Conservation (phyloP, 1,140 invertebrate genomes). For the Tetragnatha versicolor region DNA sequence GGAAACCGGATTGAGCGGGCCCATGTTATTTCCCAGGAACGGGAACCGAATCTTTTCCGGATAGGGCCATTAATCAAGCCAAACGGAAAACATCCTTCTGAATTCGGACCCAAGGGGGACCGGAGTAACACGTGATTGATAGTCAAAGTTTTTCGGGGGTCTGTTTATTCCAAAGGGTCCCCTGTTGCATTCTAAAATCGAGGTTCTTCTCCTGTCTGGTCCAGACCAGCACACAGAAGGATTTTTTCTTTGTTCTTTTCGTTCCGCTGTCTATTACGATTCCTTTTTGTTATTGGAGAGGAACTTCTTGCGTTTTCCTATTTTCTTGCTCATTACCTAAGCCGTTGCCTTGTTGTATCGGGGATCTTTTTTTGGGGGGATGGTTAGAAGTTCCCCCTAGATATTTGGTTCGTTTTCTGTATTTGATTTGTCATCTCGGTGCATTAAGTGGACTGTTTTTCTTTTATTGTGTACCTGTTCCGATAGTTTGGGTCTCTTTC, state of each 20-base stretch:
- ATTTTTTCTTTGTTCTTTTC: conserved; percentile 41
- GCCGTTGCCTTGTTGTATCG: conserved; percentile 41
- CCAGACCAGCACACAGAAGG: background rate
- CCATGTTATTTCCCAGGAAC: no score
- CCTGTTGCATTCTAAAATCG: conserved; percentile 54
- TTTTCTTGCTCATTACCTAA: conserved; percentile 52
- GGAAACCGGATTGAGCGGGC: no score
- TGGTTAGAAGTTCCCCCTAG: no score
- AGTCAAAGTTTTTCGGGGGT: conserved; percentile 53
- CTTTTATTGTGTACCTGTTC: no score
- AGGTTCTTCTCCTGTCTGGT: background rate
- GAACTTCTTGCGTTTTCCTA: conserved; percentile 2
- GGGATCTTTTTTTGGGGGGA: background rate
- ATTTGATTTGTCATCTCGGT: no score
- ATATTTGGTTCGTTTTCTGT: no score
- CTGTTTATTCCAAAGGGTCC: conserved; percentile 55
- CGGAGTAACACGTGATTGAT: conserved; percentile 37
- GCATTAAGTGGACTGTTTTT: no score
- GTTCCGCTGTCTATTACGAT: background rate
- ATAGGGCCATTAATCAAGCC: conserved; percentile 49
- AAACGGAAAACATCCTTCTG: conserved; percentile 47
- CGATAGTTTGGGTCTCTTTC: no score
- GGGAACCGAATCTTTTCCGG: conserved; percentile 39
- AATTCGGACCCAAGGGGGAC: conserved; percentile 51
- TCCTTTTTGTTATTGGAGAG: background rate